Conservation (phyloP, 2,113 vertebrate genomes). For the Oryzias woworae region DNA sequence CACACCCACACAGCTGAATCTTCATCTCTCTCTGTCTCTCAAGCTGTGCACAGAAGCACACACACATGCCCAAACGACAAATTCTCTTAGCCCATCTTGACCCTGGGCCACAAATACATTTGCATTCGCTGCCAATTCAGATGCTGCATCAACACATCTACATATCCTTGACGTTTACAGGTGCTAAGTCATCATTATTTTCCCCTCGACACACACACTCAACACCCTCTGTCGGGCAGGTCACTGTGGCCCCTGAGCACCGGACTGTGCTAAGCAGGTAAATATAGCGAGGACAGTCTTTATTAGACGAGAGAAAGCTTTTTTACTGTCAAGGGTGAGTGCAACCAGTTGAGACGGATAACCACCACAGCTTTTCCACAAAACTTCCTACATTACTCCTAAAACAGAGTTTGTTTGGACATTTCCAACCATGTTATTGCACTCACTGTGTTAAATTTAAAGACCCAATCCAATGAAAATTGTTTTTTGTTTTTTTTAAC, state of each 20-base stretch:
- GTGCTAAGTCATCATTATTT: constrained; percentile 74
- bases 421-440: not conserved
- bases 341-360: constrained; percentile 36
- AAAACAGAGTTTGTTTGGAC: not conserved
- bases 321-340: constrained; percentile 54
- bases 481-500: no score
- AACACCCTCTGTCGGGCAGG: constrained; percentile 34
- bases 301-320: constrained; percentile 67
- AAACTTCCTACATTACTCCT: constrained; percentile 7
- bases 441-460: no score
- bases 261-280: constrained; percentile 74
- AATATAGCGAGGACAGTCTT: constrained; percentile 70
- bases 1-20: constrained; percentile 70
- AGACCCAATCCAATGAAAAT: no score
- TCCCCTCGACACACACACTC: constrained; percentile 21
- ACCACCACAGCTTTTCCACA: constrained; percentile 13
- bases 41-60: constrained; percentile 11
- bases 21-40: constrained; percentile 49
- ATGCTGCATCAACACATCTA: constrained; percentile 67
- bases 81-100: constrained; percentile 1
- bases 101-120: constrained; percentile 49
- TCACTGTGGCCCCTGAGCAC: constrained; percentile 65
- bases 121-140: constrained; percentile 53
- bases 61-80: constrained; percentile 11
- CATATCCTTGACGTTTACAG: constrained; percentile 60